phyloP scores from a whole-genome alignment of 2,888 invertebrate genomes.

The Chrysomela aeneicollis region DNA sequence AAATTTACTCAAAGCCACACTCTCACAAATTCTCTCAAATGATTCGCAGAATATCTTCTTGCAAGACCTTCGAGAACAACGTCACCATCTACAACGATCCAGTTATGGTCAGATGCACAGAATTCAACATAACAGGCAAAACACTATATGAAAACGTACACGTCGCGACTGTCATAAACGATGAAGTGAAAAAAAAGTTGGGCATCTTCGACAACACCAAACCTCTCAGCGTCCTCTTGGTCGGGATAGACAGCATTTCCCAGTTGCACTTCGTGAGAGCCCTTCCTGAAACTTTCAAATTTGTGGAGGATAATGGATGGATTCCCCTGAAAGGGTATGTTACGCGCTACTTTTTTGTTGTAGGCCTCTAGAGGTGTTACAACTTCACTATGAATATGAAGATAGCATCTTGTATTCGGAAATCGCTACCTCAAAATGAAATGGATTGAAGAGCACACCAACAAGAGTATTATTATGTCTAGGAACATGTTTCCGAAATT shows the following conservation, averaged over 20 bases:
- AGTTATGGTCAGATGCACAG: slow-evolving; percentile 64
- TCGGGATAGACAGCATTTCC: slow-evolving; percentile 89
- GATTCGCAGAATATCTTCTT: slow-evolving; percentile 60
- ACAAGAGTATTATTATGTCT: no score
- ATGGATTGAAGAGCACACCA: no score
- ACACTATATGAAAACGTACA: slow-evolving; percentile 66
- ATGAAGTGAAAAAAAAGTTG: slow-evolving; percentile 45
- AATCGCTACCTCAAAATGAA: no score
- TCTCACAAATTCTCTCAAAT: no score
- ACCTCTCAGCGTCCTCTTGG: slow-evolving; percentile 73
- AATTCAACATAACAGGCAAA: slow-evolving; percentile 39
- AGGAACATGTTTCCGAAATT: no score
- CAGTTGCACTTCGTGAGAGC: slow-evolving; percentile 78
- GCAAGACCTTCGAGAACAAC: slow-evolving; percentile 61
- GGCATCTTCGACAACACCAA: slow-evolving; percentile 42
- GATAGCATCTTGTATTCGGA: no score
- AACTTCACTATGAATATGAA: no score
- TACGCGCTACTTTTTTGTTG: no score
- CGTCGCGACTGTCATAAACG: slow-evolving; percentile 56
- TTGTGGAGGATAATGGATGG: slow-evolving; percentile 65
- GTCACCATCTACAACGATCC: slow-evolving; percentile 60
- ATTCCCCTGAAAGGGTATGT: slow-evolving; percentile 47
- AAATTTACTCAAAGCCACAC: no score
- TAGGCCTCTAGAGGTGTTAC: no score
- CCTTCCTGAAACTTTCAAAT: slow-evolving; percentile 75